phyloP scores from a whole-genome alignment of 2,797 vertebrate genomes.

The Gymnoscopelus microlampas region DNA sequence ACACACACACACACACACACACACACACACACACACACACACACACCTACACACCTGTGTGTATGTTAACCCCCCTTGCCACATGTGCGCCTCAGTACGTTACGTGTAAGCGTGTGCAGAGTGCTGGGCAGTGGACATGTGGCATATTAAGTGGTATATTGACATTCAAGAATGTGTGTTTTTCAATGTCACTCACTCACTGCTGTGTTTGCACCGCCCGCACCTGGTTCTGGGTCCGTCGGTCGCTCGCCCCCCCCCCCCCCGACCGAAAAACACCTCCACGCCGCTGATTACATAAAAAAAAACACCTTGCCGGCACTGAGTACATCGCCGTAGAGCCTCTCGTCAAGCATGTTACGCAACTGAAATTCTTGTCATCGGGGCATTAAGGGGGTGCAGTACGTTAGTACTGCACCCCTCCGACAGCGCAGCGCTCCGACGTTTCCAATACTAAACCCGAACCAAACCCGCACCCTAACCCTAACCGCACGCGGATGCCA shows the following conservation, averaged over 20 bases:
- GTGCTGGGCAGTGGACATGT: constrained; percentile 19
- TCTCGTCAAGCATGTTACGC: background rate
- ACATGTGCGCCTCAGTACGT: background rate
- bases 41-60: background rate
- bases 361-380: too few species aligned
- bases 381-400: too few species aligned
- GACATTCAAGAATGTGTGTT: constrained; percentile 48
- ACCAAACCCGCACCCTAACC: too few species aligned
- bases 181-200: constrained; percentile 54
- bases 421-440: too few species aligned
- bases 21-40: background rate
- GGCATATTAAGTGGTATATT: constrained; percentile 38
- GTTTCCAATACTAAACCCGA: too few species aligned
- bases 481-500: too few species aligned
- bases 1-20: constrained; percentile 9
- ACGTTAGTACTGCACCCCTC: too few species aligned
- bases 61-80: too few species aligned
- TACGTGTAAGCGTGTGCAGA: constrained; percentile 35
- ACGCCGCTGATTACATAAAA: background rate
- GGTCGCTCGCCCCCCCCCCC: background rate
- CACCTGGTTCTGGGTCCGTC: constrained; percentile 49
- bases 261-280: background rate
- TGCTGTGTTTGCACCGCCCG: constrained; percentile 40
- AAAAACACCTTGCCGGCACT: background rate
- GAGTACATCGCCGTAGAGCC: background rate